Evolutionary conservation across 1,140 invertebrate genomes (phyloP), one percentile per base, ranked within the genome.

Genomic region (Pseudobourletiella spinata): DNA sequence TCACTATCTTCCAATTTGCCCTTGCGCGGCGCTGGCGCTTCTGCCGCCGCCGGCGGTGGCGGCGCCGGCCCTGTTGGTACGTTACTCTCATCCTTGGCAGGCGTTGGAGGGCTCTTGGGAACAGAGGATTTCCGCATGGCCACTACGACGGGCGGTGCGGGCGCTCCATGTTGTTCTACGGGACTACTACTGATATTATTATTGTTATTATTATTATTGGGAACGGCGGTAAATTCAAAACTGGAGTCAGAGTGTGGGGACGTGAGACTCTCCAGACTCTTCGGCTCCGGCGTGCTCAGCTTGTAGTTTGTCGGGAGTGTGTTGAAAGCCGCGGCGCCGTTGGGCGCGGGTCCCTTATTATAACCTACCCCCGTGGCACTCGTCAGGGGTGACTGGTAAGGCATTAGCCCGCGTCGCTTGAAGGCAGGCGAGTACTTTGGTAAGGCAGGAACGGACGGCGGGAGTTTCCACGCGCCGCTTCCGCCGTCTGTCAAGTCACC

Each of bases 371-470:
- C n/a, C n/a, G 32, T 39, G 32, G 32, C 32, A 63, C 70, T 30
- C 73, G 74, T 35, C 74, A 75, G n/a, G 20, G 59, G 32, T 52
- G 75, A 74, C 35, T 79, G 79, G 71, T 84, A 85, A 2, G 86
- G 79, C 61, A 86, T 80, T 20, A 88, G 74, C 42, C 81, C 82
- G 75, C 87, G 87, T 56, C 86, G 74, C 72, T 89, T 90, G 71
- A 89, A 89, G 1, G 87, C 87, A 26, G 87, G 87, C 1, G 86
- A 89, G 77, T 89, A 89, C 76, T 88, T 88, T 0, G 86, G 86
- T n/a, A 61, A 30, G 42, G 59, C 57, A n/a, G n/a, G n/a, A 57
- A 87, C 74, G 52, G 66, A 35, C 14, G 59, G 30, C 28, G 57
- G 76, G 28, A 63, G 28, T 56, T 65, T 66, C 64, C 63, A 64